Conservation (phyloP, 2,797 vertebrate species). For the Enteromius mattozi region DNA sequence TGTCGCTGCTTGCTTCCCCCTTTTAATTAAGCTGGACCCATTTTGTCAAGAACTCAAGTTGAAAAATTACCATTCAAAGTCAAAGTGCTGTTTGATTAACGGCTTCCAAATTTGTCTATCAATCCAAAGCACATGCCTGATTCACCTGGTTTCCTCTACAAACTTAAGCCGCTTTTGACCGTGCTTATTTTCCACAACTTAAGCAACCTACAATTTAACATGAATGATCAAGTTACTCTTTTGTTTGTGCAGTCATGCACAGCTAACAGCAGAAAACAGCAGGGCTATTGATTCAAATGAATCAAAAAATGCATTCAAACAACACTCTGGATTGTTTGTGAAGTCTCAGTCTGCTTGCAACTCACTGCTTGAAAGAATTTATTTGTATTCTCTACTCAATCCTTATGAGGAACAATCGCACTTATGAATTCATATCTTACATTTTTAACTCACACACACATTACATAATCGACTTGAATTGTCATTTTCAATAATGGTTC, state of each 20-base stretch:
- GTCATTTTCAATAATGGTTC: not conserved
- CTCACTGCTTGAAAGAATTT: not conserved
- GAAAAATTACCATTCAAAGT: conserved; percentile 69
- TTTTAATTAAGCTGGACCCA: conserved; percentile 76
- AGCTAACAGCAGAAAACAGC: conserved; percentile 60
- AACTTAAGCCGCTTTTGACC: conserved; percentile 58
- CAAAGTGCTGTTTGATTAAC: conserved; percentile 67
- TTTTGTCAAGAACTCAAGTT: conserved; percentile 74
- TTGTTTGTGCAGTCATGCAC: conserved; percentile 71
- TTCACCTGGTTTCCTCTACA: conserved; percentile 17
- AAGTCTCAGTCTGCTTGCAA: conserved; percentile 10
- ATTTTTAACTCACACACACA: not conserved
- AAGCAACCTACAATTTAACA: conserved; percentile 71
- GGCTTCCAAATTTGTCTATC: conserved; percentile 55
- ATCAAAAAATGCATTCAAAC: conserved; percentile 30
- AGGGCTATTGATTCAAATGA: conserved; percentile 38
- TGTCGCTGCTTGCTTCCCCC: conserved; percentile 48
- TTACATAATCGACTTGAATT: not conserved
- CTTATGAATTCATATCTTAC: conserved; percentile 16
- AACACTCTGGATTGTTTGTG: conserved; percentile 14
- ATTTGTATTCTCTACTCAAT: conserved; percentile 14
- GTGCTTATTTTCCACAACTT: conserved; percentile 50
- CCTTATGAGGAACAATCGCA: not conserved
- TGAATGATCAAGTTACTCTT: conserved; percentile 70
- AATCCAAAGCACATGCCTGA: conserved; percentile 26